These are phyloP conservation scores for Drosophila limbata DNA, from an alignment of 2,888 invertebrate species.

Conservation along the genomic window DNA sequence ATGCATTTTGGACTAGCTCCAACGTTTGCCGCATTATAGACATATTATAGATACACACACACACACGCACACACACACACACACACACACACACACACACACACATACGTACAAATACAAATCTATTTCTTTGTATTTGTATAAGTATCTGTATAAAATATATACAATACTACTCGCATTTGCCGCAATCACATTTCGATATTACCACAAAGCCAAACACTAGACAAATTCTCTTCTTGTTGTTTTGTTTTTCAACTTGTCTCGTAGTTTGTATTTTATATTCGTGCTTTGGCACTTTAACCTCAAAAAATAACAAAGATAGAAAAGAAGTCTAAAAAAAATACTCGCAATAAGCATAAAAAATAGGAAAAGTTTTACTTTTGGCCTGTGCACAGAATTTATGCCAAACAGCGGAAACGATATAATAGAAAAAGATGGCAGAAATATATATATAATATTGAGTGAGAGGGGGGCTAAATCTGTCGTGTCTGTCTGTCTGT, in stretches of 20 bases:
- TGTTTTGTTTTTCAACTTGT: conserved; percentile 38
- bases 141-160: conserved; percentile 12
- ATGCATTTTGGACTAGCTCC: conserved; percentile 71
- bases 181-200: conserved; percentile 62
- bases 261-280: conserved; percentile 55
- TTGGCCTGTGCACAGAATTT: conserved; percentile 54
- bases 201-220: conserved; percentile 53
- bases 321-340: conserved; percentile 24
- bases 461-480: neutral
- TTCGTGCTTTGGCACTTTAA: conserved; percentile 75
- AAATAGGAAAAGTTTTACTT: conserved; percentile 37
- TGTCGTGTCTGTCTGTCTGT: conserved; percentile 11
- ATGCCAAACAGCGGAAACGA: conserved; percentile 75
- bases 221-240: conserved; percentile 45
- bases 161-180: conserved; percentile 19
- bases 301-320: conserved; percentile 47
- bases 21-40: conserved; percentile 74
- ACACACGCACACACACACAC: neutral
- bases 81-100: conserved; percentile 30
- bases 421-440: conserved; percentile 77
- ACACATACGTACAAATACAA: neutral
- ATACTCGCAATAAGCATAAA: conserved; percentile 56
- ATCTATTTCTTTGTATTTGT: conserved; percentile 4
- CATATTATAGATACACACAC: conserved; percentile 36
- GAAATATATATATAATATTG: conserved; percentile 52